Conservation (phyloP, 2,888 invertebrate species). For the Antheraea yamamai region DNA sequence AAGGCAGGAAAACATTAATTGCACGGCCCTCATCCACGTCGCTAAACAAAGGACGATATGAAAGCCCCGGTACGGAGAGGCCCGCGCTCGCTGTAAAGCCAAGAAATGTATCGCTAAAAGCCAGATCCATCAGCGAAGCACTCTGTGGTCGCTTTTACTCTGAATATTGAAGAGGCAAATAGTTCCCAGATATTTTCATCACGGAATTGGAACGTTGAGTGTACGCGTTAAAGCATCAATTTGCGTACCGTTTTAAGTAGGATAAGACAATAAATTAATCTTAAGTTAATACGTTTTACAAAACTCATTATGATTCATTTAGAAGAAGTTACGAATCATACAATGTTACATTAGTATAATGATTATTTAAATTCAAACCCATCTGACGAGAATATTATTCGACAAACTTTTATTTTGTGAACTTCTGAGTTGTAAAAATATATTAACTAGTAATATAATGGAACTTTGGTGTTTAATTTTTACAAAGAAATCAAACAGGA, state of each 20-base stretch:
- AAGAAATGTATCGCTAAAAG: slow-evolving; percentile 28
- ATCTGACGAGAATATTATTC: neutral
- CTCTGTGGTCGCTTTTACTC: slow-evolving; percentile 26
- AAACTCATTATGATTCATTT: neutral
- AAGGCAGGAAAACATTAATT: slow-evolving; percentile 43
- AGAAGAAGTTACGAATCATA: neutral
- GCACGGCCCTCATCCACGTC: slow-evolving; percentile 40
- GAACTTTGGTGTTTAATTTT: too few relatives aligned
- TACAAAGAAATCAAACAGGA: too few relatives aligned
- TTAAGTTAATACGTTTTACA: neutral
- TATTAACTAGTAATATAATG: too few relatives aligned
- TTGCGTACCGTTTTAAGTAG: neutral
- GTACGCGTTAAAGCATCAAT: neutral
- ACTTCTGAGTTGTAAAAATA: neutral
- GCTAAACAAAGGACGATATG: slow-evolving; percentile 52
- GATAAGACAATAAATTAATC: slow-evolving; percentile 7
- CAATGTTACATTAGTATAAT: neutral
- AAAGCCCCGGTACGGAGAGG: slow-evolving; percentile 32
- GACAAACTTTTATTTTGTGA: neutral
- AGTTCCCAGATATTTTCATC: slow-evolving; percentile 21
- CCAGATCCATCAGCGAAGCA: slow-evolving; percentile 29
- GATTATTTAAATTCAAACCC: neutral
- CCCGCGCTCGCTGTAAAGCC: slow-evolving; percentile 24
- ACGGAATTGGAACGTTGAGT: slow-evolving; percentile 2
- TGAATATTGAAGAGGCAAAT: slow-evolving; percentile 26